Evolutionary conservation across 92 coral and sea anemone genomes (phyloP), one percentile per base, ranked within the genome.

Genomic region (Parazoanthus atlanticus): DNA sequence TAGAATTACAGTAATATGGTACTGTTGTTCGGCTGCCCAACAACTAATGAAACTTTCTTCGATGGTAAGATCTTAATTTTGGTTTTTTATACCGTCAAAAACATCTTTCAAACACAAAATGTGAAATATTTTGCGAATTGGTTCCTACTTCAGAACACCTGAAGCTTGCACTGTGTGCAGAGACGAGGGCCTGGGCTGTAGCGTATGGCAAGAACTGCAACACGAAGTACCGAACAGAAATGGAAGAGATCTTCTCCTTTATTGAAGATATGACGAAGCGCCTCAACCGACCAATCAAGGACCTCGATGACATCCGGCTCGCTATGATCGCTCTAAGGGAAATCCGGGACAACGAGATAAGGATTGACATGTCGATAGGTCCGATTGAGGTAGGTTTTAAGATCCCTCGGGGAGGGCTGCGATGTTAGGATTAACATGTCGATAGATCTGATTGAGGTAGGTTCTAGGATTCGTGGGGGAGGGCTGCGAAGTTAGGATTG

Each of bases 121-220:
- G 8, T 33, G 84, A 29, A 61, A 46, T 32, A 38, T 30, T 61
- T 17, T 69, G 9, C 12, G 5, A 12, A 26, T 19, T 12, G n/a
- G 10, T 31, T 36, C 66, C 54, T 36, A 26, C 69, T 80, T 17
- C 83, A 96, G 98, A 96, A 81, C 94, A 91, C 61, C 86, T 96
- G 56, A 96, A 96, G 91, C 82, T 94, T 58, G 94, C 98, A 46
- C 89, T 96, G 75, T 96, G 98, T 38, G 95, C 97, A 0, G 98
- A 96, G 88, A 94, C 98, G 29, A 89, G 92, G 81, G 98, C 98
- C 19, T 96, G 97, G 97, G 91, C 97, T 19, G 94, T 96, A 8
- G 93, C 97, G 34, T 94, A 89, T 69, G 97, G 98, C 34, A 93
- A 88, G 61, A 90, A 91, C 81, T 96, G 98, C 30, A 96, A 96